These are phyloP conservation scores for Machimus rusticus DNA, from an alignment of 2,888 invertebrate species.

Conservation along the genomic window DNA sequence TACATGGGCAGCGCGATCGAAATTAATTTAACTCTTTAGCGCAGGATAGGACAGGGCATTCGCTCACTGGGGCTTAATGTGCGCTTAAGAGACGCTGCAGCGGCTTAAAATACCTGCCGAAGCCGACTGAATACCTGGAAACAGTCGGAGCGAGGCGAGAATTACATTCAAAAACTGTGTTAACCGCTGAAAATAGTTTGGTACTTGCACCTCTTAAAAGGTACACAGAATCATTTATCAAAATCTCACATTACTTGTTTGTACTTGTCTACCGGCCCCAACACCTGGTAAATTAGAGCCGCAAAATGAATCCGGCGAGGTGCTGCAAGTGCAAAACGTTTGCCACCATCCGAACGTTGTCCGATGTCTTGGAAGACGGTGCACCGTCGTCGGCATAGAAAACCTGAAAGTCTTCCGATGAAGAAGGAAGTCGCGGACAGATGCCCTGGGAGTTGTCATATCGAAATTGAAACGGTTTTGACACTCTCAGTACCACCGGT, in stretches of 20 bases:
- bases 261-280: slow-evolving; percentile 35
- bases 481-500: slow-evolving; percentile 2
- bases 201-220: slow-evolving; percentile 40
- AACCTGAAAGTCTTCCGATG: slow-evolving; percentile 4
- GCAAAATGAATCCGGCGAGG: background rate
- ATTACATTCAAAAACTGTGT: slow-evolving; percentile 41
- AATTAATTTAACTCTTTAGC: slow-evolving; percentile 36
- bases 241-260: slow-evolving; percentile 44
- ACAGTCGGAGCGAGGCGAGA: slow-evolving; percentile 30
- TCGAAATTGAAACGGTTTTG: background rate
- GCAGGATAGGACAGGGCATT: slow-evolving; percentile 23
- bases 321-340: background rate
- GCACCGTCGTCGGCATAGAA: background rate
- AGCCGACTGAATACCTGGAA: slow-evolving; percentile 21
- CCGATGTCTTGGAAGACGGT: background rate
- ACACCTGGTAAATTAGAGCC: slow-evolving; percentile 42
- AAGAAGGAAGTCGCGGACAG: slow-evolving; percentile 2
- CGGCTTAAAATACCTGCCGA: background rate
- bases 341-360: background rate
- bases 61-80: slow-evolving; percentile 12
- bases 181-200: slow-evolving; percentile 33
- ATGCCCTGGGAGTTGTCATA: slow-evolving; percentile 10
- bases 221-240: slow-evolving; percentile 43
- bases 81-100: background rate
- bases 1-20: slow-evolving; percentile 20